Evolutionary conservation across 2,113 vertebrate species (phyloP), one percentile per base, ranked within the genome.

Genomic region (Gracilinanus agilis): DNA sequence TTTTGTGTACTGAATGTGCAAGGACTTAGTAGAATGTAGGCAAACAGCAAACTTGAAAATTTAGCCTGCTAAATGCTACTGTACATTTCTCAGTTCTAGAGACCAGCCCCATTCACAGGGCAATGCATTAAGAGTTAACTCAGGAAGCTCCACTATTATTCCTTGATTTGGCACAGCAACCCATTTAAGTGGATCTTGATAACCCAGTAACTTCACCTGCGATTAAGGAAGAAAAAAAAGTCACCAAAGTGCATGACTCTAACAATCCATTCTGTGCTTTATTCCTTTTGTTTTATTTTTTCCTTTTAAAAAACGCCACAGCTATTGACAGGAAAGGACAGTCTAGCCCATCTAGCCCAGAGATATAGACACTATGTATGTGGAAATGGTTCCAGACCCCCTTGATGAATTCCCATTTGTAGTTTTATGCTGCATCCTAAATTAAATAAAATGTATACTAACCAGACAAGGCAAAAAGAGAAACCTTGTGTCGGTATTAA

Each of bases 101-200:
- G 99, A 98, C 99, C 99, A 99, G 94, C 98, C 99, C 99, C 99
- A 99, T 89, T 98, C 98, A 96, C 99, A 99, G 0, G 99, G 99
- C 98, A 99, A 96, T 98, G 99, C 98, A 94, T 92, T 96, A 83
- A 97, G 67, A 58, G 98, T 98, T 89, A 99, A 96, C 0, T 55
- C 97, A 29, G 99, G 99, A 93, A 99, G 96, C 90, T 97, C 12
- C 21, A 99, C 98, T 24, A 54, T 0, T 0, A 99, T 98, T 93
- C 99, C 99, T 0, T 91, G 96, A 44, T 98, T 98, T 95, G 97
- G 98, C 40, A 97, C 56, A 0, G 99, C 94, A 93, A 96, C 91
- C 99, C 99, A 99, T 24, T 98, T 97, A 97, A 99, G 94, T 23
- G 96, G 54, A 44, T 98, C 93, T 88, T 98, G 95, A n/a, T 99